phyloP scores from a whole-genome alignment of 2,888 invertebrate species.

The Danaus chrysippus region DNA sequence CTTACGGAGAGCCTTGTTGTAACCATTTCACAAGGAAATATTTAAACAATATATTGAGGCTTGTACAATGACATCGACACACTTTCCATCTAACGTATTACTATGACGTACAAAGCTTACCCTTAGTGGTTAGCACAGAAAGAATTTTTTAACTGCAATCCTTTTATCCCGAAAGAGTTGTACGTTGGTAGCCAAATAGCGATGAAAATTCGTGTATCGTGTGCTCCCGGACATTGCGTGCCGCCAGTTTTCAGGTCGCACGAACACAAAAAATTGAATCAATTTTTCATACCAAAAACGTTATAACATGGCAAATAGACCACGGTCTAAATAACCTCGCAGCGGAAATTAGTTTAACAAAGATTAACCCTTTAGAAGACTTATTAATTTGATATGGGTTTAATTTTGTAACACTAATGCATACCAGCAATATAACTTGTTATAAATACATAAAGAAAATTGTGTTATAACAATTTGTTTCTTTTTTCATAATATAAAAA shows the following conservation, averaged over 20 bases:
- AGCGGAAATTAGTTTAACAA: neutral
- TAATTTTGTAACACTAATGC: neutral
- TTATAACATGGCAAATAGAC: constrained; percentile 19
- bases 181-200: constrained; percentile 37
- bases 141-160: constrained; percentile 19
- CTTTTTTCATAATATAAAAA: too few relatives aligned
- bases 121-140: neutral
- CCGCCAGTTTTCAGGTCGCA: constrained; percentile 63
- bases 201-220: constrained; percentile 56
- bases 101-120: neutral
- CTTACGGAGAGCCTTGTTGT: too few relatives aligned
- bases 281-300: constrained; percentile 49
- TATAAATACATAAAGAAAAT: too few relatives aligned
- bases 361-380: neutral
- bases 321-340: constrained; percentile 10
- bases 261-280: constrained; percentile 56
- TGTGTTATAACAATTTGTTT: too few relatives aligned
- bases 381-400: neutral
- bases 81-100: too few relatives aligned
- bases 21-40: too few relatives aligned
- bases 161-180: constrained; percentile 26
- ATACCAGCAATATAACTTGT: too few relatives aligned
- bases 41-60: too few relatives aligned
- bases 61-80: too few relatives aligned
- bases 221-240: constrained; percentile 55